phyloP scores from a whole-genome alignment of 2,888 invertebrate genomes.

The Therioaphis trifolii region DNA sequence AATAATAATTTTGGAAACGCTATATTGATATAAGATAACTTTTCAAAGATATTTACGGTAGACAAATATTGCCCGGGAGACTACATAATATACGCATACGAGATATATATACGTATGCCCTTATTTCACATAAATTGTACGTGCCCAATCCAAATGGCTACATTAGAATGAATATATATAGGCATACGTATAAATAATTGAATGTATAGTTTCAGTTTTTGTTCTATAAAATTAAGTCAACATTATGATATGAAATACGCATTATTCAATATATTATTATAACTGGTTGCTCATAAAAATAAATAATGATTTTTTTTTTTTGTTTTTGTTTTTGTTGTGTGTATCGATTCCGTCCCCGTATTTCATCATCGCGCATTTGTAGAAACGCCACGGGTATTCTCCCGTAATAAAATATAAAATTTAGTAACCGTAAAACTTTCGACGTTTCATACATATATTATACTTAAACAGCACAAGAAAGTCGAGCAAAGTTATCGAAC shows the following conservation, averaged over 20 bases:
- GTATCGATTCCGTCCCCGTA: background rate
- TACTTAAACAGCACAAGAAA: background rate
- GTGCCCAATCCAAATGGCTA: background rate
- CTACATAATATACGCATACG: background rate
- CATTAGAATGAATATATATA: background rate
- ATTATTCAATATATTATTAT: background rate
- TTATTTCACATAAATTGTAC: slow-evolving; percentile 40
- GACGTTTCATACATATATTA: background rate
- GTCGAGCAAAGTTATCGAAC: background rate
- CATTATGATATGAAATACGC: background rate
- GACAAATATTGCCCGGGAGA: slow-evolving; percentile 38
- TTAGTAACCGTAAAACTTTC: slow-evolving; percentile 6
- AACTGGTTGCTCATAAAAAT: background rate
- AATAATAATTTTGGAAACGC: slow-evolving; percentile 26
- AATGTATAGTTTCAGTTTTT: background rate
- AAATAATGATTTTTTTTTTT: slow-evolving; percentile 1
- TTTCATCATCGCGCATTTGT: background rate
- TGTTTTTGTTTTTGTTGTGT: background rate
- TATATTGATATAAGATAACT: slow-evolving; percentile 5
- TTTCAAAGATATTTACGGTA: slow-evolving; percentile 18
- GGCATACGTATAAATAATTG: background rate
- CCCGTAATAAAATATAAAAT: slow-evolving; percentile 19
- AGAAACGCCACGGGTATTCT: background rate
- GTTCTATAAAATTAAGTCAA: background rate
- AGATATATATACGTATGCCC: background rate